A percentile compares a stretch with the other conserved stretches of the same genome.
phyloP scores from a whole-genome alignment of 1,140 invertebrate species.

The Leptinotarsa texana region DNA sequence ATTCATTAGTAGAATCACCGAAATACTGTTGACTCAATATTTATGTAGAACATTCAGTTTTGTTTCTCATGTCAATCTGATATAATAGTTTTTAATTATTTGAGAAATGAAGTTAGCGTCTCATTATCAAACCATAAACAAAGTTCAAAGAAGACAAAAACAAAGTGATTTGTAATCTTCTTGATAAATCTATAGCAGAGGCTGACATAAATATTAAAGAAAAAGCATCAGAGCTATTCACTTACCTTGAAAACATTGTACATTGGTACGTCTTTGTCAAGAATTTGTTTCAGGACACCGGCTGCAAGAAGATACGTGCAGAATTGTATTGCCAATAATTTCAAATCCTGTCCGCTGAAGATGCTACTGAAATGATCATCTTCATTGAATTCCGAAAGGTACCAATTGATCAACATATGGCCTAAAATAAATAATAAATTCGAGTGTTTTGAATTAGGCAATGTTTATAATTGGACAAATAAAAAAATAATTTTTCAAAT shows the following conservation, averaged over 20 bases:
- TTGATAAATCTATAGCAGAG: too few species aligned
- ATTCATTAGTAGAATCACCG: too few species aligned
- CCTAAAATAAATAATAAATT: slow-evolving; percentile 61
- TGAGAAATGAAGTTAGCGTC: too few species aligned
- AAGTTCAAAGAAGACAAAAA: too few species aligned
- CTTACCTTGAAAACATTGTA: slow-evolving; percentile 78
- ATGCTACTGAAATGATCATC: slow-evolving; percentile 67
- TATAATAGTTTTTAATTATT: too few species aligned
- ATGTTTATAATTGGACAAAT: not conserved
- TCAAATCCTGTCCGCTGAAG: slow-evolving; percentile 72
- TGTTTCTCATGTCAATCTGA: too few species aligned
- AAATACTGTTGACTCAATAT: too few species aligned
- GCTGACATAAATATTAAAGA: too few species aligned
- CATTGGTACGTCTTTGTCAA: slow-evolving; percentile 67
- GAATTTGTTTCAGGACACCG: slow-evolving; percentile 78
- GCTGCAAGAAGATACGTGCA: slow-evolving; percentile 88
- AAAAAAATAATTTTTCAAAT: not conserved
- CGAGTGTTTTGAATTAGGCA: not conserved
- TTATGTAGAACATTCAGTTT: too few species aligned
- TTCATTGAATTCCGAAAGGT: slow-evolving; percentile 76
- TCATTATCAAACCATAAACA: too few species aligned
- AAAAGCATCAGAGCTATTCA: too few species aligned
- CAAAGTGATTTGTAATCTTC: too few species aligned
- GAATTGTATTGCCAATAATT: slow-evolving; percentile 76
- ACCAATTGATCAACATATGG: slow-evolving; percentile 88